Evolutionary conservation across 2,888 invertebrate genomes (phyloP).

Genomic region (Odontothrips loti): DNA sequence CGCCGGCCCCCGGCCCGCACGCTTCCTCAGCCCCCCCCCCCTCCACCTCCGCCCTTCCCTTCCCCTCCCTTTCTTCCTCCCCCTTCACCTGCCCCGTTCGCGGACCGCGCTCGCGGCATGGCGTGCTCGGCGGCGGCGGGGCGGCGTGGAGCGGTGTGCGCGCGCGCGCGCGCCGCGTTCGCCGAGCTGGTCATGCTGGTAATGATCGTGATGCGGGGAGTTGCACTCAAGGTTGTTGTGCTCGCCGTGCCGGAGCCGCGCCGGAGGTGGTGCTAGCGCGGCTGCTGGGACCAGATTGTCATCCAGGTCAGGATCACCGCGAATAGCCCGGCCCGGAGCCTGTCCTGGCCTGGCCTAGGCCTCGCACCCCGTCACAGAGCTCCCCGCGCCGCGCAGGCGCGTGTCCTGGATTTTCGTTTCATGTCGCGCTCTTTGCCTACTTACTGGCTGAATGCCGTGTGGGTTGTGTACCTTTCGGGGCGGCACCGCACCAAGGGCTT

Average conservation of each 20-base stretch:
- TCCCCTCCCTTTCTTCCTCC: neutral
- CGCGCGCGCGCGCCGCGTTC: neutral
- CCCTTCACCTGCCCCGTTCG: neutral
- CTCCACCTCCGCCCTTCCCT: neutral
- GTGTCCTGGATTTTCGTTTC: too few relatives aligned
- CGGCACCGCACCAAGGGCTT: too few relatives aligned
- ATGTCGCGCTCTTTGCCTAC: too few relatives aligned
- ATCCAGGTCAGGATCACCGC: neutral
- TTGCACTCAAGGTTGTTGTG: neutral
- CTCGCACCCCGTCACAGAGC: too few relatives aligned
- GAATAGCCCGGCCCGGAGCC: too few relatives aligned
- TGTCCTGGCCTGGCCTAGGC: too few relatives aligned
- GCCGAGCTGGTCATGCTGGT: constrained; percentile 21
- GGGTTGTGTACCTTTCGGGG: too few relatives aligned
- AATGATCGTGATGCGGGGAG: constrained; percentile 19
- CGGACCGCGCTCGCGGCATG: neutral
- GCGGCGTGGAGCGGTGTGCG: neutral
- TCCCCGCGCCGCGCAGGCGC: too few relatives aligned
- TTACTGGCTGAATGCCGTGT: too few relatives aligned
- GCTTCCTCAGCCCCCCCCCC: neutral
- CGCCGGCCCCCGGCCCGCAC: neutral
- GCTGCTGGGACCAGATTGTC: neutral
- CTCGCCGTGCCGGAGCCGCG: neutral
- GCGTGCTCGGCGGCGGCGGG: neutral
- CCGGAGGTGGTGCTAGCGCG: neutral